A percentile compares a stretch with the other conserved stretches of the same genome.
These are phyloP conservation scores for Neolamprologus caudopunctatus DNA, from an alignment of 2,113 vertebrate genomes.

Conservation along the genomic window DNA sequence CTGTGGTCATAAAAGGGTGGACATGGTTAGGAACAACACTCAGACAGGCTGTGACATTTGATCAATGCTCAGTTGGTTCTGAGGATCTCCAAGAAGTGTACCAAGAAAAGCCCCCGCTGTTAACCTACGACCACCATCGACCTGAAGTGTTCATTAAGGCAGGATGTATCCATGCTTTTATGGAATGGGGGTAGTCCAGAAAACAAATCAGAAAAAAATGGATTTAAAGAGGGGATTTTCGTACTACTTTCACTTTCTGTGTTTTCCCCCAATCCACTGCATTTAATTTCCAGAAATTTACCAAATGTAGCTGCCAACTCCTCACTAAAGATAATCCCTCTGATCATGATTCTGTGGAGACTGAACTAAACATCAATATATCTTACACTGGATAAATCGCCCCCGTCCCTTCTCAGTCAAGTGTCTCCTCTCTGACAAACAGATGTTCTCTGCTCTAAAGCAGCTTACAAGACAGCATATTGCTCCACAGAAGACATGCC, in stretches of 20 bases:
- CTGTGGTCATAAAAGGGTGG: not conserved
- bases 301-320: not conserved
- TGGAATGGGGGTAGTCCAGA: not conserved
- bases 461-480: slow-evolving; percentile 20
- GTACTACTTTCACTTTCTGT: not conserved
- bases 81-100: not conserved
- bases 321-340: slow-evolving; percentile 2
- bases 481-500: not conserved
- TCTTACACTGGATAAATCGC: slow-evolving; percentile 7
- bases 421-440: slow-evolving; percentile 40
- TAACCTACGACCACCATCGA: not conserved
- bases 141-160: not conserved
- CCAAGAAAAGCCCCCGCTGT: not conserved
- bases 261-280: not conserved
- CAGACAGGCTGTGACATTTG: not conserved
- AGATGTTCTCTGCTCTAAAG: slow-evolving; percentile 31
- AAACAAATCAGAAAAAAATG: not conserved
- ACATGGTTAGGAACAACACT: not conserved
- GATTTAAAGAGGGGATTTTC: not conserved
- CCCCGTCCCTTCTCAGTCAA: slow-evolving; percentile 24
- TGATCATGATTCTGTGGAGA: slow-evolving; percentile 17
- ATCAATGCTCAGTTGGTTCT: not conserved
- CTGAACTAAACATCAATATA: slow-evolving; percentile 30
- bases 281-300: slow-evolving; percentile 3
- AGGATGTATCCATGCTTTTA: not conserved